A percentile compares a stretch with the other conserved stretches of the same genome.
Evolutionary conservation across 2,113 vertebrate genomes (phyloP).

Genomic region (Coptodon rendalli): DNA sequence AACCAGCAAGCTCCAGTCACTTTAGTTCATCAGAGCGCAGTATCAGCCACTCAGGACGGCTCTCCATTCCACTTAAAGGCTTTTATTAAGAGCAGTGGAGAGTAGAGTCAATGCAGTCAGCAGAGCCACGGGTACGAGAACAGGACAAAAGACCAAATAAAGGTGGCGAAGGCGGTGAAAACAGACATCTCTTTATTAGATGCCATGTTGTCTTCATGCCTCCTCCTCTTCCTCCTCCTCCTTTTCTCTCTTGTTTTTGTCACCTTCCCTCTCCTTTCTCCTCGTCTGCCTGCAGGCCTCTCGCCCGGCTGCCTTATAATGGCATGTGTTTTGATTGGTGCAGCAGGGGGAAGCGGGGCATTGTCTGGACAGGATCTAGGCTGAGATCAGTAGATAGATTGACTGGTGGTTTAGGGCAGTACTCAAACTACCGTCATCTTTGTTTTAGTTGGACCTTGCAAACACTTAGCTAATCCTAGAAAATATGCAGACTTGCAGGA

Average conservation of each 20-base stretch:
- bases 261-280: constrained; percentile 20
- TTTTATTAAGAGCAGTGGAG: constrained; percentile 37
- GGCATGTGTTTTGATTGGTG: constrained; percentile 69
- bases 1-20: constrained; percentile 7
- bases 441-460: constrained; percentile 70
- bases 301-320: constrained; percentile 33
- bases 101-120: constrained; percentile 17
- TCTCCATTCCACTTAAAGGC: constrained; percentile 1
- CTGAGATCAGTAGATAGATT: constrained; percentile 64
- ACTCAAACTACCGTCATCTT: constrained; percentile 51
- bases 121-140: constrained; percentile 9
- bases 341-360: constrained; percentile 59
- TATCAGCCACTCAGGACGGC: background rate
- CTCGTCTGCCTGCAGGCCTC: constrained; percentile 26
- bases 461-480: constrained; percentile 60
- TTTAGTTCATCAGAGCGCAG: constrained; percentile 28
- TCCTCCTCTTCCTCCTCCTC: background rate
- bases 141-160: constrained; percentile 37
- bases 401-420: constrained; percentile 46
- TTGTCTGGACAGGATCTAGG: constrained; percentile 78
- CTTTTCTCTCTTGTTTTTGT: background rate
- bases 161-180: constrained; percentile 7
- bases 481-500: constrained; percentile 60
- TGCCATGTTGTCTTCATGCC: background rate
- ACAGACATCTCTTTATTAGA: constrained; percentile 34